A percentile compares a stretch with the other conserved stretches of the same genome.
Evolutionary conservation across 2,888 invertebrate genomes (phyloP).

Genomic region (Parapristionchus giblindavisi): DNA sequence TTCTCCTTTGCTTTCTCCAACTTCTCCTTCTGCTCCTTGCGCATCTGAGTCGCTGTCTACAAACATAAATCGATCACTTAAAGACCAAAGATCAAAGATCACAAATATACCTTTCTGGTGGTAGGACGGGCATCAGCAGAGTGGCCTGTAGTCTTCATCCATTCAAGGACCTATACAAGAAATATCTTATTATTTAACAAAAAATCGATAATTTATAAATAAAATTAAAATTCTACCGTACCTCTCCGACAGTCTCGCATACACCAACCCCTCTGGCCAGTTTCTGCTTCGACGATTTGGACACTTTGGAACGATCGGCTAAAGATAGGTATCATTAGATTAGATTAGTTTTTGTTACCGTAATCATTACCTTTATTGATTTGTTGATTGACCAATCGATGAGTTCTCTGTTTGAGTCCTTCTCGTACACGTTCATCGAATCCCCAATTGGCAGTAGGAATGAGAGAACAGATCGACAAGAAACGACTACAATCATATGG

Average conservation of each 20-base stretch:
- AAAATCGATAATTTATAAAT: not conserved
- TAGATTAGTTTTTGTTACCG: not conserved
- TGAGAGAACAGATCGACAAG: constrained; percentile 37
- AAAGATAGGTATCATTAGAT: not conserved
- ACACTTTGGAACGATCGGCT: constrained; percentile 46
- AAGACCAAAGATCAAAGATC: not conserved
- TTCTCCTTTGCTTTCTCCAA: constrained; percentile 18
- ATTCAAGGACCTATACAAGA: constrained; percentile 25
- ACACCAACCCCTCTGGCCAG: constrained; percentile 52
- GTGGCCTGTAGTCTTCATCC: constrained; percentile 21
- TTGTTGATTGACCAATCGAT: constrained; percentile 54
- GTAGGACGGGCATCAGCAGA: not conserved
- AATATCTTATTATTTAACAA: not conserved
- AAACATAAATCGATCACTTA: not conserved
- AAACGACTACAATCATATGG: constrained; percentile 12
- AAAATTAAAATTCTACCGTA: too few species aligned
- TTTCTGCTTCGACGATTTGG: constrained; percentile 48
- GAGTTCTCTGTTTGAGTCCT: constrained; percentile 52
- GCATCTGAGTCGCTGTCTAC: constrained; percentile 21
- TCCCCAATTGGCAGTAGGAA: constrained; percentile 56
- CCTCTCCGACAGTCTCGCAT: constrained; percentile 51
- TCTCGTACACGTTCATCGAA: constrained; percentile 57
- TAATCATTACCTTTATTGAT: constrained; percentile 48
- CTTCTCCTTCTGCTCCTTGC: constrained; percentile 39
- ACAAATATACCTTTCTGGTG: constrained; percentile 19